These are phyloP conservation scores for Caenorhabditis doughertyi DNA, from an alignment of 2,888 invertebrate genomes.

Conservation along the genomic window DNA sequence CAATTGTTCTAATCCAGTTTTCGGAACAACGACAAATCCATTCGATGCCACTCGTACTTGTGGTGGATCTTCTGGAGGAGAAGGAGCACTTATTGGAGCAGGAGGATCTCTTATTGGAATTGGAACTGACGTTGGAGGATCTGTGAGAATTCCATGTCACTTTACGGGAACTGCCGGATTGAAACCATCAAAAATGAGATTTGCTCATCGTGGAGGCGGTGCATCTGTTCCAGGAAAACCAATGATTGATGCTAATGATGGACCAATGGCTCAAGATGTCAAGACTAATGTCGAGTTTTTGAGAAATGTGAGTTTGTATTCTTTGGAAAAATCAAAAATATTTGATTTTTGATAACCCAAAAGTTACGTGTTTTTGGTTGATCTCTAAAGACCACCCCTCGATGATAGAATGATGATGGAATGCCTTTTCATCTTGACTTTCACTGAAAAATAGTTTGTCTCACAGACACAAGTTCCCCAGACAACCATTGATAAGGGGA, in stretches of 20 bases:
- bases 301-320: slow-evolving; percentile 52
- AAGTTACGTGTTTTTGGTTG: too few relatives aligned
- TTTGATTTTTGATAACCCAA: neutral
- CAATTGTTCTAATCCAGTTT: slow-evolving; percentile 83
- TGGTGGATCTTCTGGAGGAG: slow-evolving; percentile 74
- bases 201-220: slow-evolving; percentile 71
- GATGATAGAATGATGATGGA: too few relatives aligned
- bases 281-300: slow-evolving; percentile 72
- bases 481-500: slow-evolving; percentile 1
- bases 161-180: slow-evolving; percentile 84
- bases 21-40: slow-evolving; percentile 78
- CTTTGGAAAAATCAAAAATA: too few relatives aligned
- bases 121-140: slow-evolving; percentile 85
- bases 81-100: slow-evolving; percentile 83
- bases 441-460: neutral
- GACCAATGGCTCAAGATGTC: slow-evolving; percentile 77
- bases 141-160: slow-evolving; percentile 84
- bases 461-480: neutral
- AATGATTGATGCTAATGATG: slow-evolving; percentile 76
- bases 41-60: slow-evolving; percentile 62
- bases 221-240: slow-evolving; percentile 79
- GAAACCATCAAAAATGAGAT: slow-evolving; percentile 74
- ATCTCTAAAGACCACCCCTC: too few relatives aligned
- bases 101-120: slow-evolving; percentile 78
- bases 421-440: too few relatives aligned